Evolutionary conservation across 2,113 vertebrate species (phyloP).

Genomic region (Scophthalmus maximus): DNA sequence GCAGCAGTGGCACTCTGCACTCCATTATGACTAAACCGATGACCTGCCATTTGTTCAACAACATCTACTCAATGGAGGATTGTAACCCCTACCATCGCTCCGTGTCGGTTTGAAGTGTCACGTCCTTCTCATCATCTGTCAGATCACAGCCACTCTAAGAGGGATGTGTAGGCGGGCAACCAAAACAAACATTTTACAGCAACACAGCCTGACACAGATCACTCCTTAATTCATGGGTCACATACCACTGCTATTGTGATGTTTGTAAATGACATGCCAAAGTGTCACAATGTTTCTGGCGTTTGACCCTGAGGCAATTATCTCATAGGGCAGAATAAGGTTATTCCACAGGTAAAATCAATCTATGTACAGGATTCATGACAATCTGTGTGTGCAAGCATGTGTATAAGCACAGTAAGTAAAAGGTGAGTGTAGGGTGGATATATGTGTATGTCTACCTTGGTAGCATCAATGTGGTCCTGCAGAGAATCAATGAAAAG

Average conservation of each 20-base stretch:
- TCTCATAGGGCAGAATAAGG: constrained; percentile 43
- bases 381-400: neutral
- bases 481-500: constrained; percentile 97
- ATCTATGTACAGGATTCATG: constrained; percentile 23
- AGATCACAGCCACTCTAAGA: constrained; percentile 39
- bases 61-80: constrained; percentile 45
- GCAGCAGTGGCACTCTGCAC: constrained; percentile 16
- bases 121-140: constrained; percentile 58
- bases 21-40: constrained; percentile 61
- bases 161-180: constrained; percentile 6
- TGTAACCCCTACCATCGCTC: constrained; percentile 14
- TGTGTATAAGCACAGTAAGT: neutral
- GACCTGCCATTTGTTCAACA: constrained; percentile 64
- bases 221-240: constrained; percentile 27
- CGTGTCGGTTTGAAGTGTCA: constrained; percentile 38
- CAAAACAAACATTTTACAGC: constrained; percentile 38
- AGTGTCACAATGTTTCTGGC: constrained; percentile 20
- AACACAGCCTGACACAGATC: constrained; percentile 4
- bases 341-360: constrained; percentile 18
- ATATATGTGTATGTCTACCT: constrained; percentile 80
- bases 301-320: constrained; percentile 20
- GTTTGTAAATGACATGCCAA: constrained; percentile 38
- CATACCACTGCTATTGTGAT: constrained; percentile 28
- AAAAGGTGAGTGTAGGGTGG: neutral
- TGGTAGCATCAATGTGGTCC: constrained; percentile 94